phyloP scores from a whole-genome alignment of 1,140 invertebrate genomes.

The Anadara kagoshimensis region DNA sequence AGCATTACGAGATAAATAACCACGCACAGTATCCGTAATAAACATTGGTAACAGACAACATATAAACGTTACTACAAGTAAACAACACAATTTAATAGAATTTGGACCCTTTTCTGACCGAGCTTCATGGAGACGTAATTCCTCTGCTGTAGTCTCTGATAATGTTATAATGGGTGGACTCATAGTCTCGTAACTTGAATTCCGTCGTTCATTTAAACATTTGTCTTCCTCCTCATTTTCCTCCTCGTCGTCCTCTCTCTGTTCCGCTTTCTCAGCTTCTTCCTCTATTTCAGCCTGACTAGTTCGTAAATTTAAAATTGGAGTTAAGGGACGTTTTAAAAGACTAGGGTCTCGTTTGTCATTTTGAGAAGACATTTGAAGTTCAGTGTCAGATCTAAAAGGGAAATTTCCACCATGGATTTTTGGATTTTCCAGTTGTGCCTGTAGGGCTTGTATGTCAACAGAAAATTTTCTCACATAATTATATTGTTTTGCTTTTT shows the following conservation, averaged over 20 bases:
- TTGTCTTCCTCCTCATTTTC: conserved; percentile 19
- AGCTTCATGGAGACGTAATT: conserved; percentile 17
- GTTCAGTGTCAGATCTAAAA: conserved; percentile 62
- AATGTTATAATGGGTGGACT: conserved; percentile 49
- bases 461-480: conserved; percentile 73
- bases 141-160: conserved; percentile 45
- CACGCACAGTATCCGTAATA: conserved; percentile 51
- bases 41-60: conserved; percentile 59
- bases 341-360: conserved; percentile 18
- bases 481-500: conserved; percentile 64
- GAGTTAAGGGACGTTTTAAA: conserved; percentile 19
- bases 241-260: conserved; percentile 28
- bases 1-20: conserved; percentile 39
- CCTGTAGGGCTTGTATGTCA: conserved; percentile 69
- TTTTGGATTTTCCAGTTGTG: conserved; percentile 71
- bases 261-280: conserved; percentile 16
- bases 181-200: conserved; percentile 21
- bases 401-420: conserved; percentile 62
- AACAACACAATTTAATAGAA: conserved; percentile 49
- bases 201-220: not conserved
- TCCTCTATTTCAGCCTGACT: conserved; percentile 1
- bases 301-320: conserved; percentile 10
- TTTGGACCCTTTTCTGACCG: conserved; percentile 39
- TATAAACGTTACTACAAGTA: conserved; percentile 57
- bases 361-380: conserved; percentile 34